A percentile compares a stretch with the other conserved stretches of the same genome.
phyloP scores from a whole-genome alignment of 2,797 vertebrate species.

The Pantherophis vulpinus region DNA sequence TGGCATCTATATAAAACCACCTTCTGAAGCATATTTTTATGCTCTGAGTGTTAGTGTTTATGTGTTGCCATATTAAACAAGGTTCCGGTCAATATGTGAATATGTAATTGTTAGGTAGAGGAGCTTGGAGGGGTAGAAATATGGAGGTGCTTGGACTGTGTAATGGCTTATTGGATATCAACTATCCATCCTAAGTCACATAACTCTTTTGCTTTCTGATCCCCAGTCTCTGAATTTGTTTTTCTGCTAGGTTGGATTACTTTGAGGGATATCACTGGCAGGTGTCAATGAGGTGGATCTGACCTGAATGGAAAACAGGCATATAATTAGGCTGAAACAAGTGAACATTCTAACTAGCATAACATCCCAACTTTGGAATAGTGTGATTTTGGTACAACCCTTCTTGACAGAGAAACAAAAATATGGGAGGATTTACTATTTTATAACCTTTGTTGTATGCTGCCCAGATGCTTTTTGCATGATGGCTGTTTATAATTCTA shows the following conservation, averaged over 20 bases:
- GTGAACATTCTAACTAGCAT: not conserved
- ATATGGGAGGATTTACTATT: no score
- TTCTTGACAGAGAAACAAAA: no score
- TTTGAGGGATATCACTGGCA: not conserved
- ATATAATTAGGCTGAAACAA: not conserved
- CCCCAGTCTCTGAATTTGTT: not conserved
- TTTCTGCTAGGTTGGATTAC: not conserved
- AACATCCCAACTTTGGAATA: not conserved
- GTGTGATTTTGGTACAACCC: not conserved
- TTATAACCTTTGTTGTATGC: no score
- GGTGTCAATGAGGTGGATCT: not conserved
- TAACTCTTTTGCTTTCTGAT: not conserved
- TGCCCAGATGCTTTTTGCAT: no score
- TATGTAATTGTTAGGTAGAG: not conserved
- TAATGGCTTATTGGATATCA: not conserved
- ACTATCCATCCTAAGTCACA: not conserved
- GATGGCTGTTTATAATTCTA: no score
- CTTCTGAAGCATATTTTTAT: not conserved
- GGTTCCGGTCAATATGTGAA: not conserved
- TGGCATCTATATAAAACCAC: not conserved
- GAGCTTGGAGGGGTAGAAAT: not conserved
- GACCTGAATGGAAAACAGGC: not conserved
- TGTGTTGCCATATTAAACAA: not conserved
- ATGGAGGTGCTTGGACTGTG: not conserved
- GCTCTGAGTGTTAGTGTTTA: not conserved